Evolutionary conservation across 2,888 invertebrate genomes (phyloP).

Genomic region (Toxonevra muliebris): DNA sequence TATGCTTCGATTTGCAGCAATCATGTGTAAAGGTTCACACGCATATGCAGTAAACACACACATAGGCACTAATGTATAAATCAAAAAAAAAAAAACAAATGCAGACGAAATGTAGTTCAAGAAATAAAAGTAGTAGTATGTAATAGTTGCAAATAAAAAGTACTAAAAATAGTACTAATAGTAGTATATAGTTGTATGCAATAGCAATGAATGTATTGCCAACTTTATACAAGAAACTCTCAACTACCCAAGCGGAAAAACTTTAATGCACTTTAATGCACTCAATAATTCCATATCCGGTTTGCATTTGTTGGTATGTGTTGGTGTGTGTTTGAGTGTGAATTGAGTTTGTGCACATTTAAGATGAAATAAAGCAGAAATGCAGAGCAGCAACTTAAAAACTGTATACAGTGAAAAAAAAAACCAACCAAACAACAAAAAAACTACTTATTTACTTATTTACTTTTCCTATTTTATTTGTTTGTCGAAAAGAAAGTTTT

Average conservation of each 20-base stretch:
- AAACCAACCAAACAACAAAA: background rate
- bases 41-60: too few relatives aligned
- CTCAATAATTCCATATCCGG: conserved; percentile 18
- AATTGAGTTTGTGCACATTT: too few relatives aligned
- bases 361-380: background rate
- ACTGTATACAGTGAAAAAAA: background rate
- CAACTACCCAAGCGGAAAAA: conserved; percentile 25
- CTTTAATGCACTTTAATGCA: conserved; percentile 33
- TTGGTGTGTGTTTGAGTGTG: conserved; percentile 1
- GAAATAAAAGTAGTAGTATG: too few relatives aligned
- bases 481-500: too few relatives aligned
- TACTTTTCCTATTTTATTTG: too few relatives aligned
- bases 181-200: background rate
- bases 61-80: too few relatives aligned
- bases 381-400: background rate
- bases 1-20: too few relatives aligned
- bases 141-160: too few relatives aligned
- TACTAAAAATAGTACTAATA: background rate
- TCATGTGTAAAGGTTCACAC: too few relatives aligned
- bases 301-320: background rate
- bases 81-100: too few relatives aligned
- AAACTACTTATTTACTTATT: background rate
- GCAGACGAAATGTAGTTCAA: too few relatives aligned
- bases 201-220: background rate
- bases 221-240: background rate